Conservation (phyloP, 2,113 vertebrate genomes). For the Poeciliopsis prolifica region DNA sequence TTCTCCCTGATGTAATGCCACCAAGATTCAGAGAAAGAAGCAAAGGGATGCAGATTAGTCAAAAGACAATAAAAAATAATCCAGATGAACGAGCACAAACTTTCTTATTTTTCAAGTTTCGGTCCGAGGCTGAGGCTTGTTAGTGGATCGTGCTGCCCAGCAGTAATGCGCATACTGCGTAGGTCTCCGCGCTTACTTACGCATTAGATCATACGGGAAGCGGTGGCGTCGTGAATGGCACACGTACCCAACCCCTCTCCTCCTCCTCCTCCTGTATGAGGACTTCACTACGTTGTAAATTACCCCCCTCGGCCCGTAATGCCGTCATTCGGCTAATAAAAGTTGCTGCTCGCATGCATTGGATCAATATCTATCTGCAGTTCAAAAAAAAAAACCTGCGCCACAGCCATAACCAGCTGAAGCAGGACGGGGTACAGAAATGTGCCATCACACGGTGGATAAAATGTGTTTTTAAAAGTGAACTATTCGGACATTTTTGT, state of each 20-base stretch:
- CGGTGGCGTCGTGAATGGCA: constrained; percentile 19
- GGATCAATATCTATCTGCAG: neutral
- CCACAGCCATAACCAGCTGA: neutral
- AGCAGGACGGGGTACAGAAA: neutral
- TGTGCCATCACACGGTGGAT: neutral
- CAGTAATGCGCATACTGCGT: constrained; percentile 58
- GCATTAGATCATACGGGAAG: constrained; percentile 13
- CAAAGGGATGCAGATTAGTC: neutral
- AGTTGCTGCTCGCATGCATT: constrained; percentile 7
- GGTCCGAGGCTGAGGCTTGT: neutral
- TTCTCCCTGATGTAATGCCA: neutral
- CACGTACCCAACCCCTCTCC: neutral
- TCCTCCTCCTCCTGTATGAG: neutral
- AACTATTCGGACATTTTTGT: neutral
- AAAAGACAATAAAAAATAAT: neutral
- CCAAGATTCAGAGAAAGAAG: neutral
- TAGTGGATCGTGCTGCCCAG: neutral
- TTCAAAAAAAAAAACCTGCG: constrained; percentile 18
- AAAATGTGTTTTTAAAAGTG: neutral
- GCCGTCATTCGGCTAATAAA: constrained; percentile 2
- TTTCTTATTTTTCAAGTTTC: neutral
- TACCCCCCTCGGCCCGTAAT: neutral
- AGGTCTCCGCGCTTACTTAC: constrained; percentile 19
- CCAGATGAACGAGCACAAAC: neutral
- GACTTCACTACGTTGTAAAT: neutral